Base-by-base conservation (phyloP, 2,888 invertebrate genomes). In the Andrena camellia region DNA sequence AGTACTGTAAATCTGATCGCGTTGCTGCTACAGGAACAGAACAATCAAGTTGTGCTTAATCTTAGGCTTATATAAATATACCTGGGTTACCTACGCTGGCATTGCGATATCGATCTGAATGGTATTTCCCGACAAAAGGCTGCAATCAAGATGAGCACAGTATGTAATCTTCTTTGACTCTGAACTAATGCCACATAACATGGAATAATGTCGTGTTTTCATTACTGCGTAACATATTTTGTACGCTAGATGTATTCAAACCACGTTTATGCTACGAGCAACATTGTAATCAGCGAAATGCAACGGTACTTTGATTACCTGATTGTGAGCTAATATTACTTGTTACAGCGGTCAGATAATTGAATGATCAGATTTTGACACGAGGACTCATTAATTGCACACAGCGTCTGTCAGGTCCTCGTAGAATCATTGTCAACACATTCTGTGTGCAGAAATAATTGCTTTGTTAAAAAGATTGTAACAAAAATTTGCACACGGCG, bases 101-200 rank as follows among this genome's bases (percentile, higher is more conserved):
- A 52, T 4, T 33, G 5, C 6, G 69, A 69, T 63, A 63, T 50
- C 26, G 31, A 52, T 62, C 60, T 71, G n/a, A 31, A 60, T 71
- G 23, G 60, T 50, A 20, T 68, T 57, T 26, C 35, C 33, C 35
- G 69, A 42, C 57, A 57, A 59, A 54, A 35, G 17, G 20, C 59
- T 29, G 31, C n/a, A 29, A 57, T 57, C 54, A 73, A 35, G 29
- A 54, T 57, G 20, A 57, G 20, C 4, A 17, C 42, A 26, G 23
- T 57, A 10, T 66, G 20, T 42, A 26, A 66, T 73, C 42, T 48
- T 48, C 31, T 31, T 67, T 10, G 20, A 35, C 35, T 54, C 13
- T 10, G 33, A 67, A 67, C 6, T 67, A 74, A 7, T 60, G 31
- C 33, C 60, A 1, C 26, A 4, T n/a, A 31, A 60, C 31, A 7